Base-by-base conservation (phyloP, 2,888 invertebrate genomes). In the Gymnoscelis rufifasciata region DNA sequence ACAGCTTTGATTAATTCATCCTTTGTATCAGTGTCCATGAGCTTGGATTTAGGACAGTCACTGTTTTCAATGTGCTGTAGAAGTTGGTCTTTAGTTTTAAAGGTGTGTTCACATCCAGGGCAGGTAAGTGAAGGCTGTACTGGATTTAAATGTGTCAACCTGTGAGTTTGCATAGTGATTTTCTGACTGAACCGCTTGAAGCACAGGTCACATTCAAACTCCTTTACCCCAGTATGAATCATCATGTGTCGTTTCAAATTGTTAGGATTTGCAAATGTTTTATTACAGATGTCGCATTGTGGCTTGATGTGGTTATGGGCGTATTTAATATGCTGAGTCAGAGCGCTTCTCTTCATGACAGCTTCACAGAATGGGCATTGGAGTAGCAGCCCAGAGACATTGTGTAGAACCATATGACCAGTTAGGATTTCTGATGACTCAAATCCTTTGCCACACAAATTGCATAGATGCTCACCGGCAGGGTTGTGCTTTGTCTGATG, bases 161-260 rank as follows among this genome's bases (percentile, higher is more conserved):
- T 66, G 46, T 89, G 89, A 0, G 88, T 88, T 54, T 88, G 88
- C 88, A 89, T 84, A 1, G 88, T 84, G 8, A 84, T 86, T 60
- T 87, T 88, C 40, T 88, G 88, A 43, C 81, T 81, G 61, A 89
- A 89, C 24, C 80, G 63, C 51, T 87, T 88, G 7, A 66, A 69
- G 54, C 89, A 89, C 7, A 89, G 73, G 43, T 88, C 87, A 62
- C 89, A 89, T 56, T 81, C 79, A 52, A 82, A 89, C n/a, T 86
- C 83, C 51, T 78, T 74, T 1, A 83, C 60, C 0, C 86, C 88
- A 0, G 63, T 77, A 47, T 89, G 89, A 5, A 88, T 88, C 79
- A 84, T 81, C 83, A 87, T 83, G 57, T 89, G 89, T 0, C 88
- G 78, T 64, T 88, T 88, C 12, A 88, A 64, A 50, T 89, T 89